Evolutionary conservation across 2,888 invertebrate genomes (phyloP), one percentile per base, ranked within the genome.

Genomic region (Calameuta idolon): DNA sequence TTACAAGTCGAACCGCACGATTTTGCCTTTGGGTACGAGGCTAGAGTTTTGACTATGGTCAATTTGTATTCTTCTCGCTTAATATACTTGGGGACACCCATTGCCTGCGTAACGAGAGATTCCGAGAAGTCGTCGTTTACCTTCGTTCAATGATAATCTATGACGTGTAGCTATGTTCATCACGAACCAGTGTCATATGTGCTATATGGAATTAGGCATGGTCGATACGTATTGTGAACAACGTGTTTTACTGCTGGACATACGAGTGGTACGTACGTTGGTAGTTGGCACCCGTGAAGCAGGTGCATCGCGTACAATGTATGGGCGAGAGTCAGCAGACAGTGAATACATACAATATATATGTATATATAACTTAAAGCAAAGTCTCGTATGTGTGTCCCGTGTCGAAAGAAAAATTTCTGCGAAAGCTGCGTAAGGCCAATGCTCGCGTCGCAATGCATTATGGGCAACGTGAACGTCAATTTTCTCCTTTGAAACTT

Each of bases 361-460:
- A 37, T 40, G 12, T 37, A 12, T 40, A 40, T 40, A 40, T 4
- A 12, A 37, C 23, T 5, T 23, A 23, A 55, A 23, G 55, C 55
- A 2, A 55, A 23, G 55, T 23, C 23, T 23, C 55, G 9, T 15
- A 55, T 40, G 15, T 40, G 15, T 40, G 40, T 40, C 40, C 40
- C 71, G 71, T 34, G 71, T 23, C 33, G 71, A 71, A 71, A 71
- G 33, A 71, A 71, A 71, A 71, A 71, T 31, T 30, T 71, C 71
- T 34, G 71, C 71, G 71, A 71, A 71, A 71, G 71, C 71, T 31
- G 31, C 34, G 71, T 31, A 34, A 34, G 31, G 31, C 71, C 71
- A 71, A 31, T 71, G 33, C 33, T 31, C 71, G 31, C 71, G 9
- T 23, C 71, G 71, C 9, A 55, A 55, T 23, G 15, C 71, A 71